Evolutionary conservation across 2,113 vertebrate species (phyloP).

Genomic region (Microtus ochrogaster): DNA sequence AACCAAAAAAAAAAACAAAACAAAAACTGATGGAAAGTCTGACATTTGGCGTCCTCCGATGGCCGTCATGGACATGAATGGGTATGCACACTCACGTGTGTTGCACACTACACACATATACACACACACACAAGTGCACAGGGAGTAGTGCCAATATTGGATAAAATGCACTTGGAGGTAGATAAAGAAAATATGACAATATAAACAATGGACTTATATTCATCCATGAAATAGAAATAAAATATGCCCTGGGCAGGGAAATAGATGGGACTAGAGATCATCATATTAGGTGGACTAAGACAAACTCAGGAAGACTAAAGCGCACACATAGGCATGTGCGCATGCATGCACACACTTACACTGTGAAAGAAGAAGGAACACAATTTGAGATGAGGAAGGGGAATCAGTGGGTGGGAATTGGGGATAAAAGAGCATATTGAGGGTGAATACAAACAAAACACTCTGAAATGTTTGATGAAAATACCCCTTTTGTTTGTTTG

Average conservation of each 20-base stretch:
- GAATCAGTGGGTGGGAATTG: background rate
- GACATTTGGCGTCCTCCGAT: background rate
- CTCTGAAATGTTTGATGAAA: background rate
- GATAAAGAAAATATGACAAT: background rate
- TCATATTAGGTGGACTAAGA: background rate
- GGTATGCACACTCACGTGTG: background rate
- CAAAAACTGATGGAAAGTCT: background rate
- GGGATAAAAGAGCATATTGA: background rate
- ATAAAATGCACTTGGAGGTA: background rate
- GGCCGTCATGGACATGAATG: background rate
- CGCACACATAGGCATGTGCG: background rate
- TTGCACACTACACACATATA: background rate
- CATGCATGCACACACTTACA: background rate
- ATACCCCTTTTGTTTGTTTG: no score
- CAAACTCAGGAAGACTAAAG: background rate
- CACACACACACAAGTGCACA: background rate
- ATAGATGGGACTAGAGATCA: background rate
- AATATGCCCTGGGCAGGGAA: background rate
- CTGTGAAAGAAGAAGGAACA: background rate
- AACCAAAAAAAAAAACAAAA: no score
- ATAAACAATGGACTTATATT: background rate
- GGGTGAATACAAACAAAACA: background rate
- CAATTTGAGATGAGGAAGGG: background rate
- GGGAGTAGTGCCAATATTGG: background rate
- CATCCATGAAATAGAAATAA: background rate